phyloP scores from a whole-genome alignment of 2,888 invertebrate genomes.

The Diarsia brunnea region DNA sequence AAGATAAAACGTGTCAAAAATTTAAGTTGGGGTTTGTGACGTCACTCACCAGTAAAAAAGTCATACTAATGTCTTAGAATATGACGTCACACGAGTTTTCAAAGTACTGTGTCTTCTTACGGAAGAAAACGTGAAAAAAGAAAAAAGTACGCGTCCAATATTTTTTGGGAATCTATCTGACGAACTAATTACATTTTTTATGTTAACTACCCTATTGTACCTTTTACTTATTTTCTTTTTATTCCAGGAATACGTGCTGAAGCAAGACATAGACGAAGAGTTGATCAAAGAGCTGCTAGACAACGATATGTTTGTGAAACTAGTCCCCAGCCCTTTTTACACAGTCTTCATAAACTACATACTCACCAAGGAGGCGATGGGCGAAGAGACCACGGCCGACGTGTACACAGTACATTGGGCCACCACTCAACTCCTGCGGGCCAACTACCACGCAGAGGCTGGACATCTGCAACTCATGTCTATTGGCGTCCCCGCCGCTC shows the following conservation, averaged over 20 bases:
- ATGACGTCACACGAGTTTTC: too few species aligned
- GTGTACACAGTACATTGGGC: conserved; percentile 81
- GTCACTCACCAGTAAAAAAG: too few species aligned
- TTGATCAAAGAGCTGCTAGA: conserved; percentile 83
- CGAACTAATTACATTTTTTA: too few species aligned
- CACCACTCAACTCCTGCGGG: conserved; percentile 74
- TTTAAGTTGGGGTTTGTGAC: too few species aligned
- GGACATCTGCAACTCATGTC: conserved; percentile 81
- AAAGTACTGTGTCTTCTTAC: too few species aligned
- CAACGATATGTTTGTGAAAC: conserved; percentile 79
- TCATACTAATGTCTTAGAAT: too few species aligned
- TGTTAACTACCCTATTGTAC: too few species aligned
- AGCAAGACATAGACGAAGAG: conserved; percentile 79
- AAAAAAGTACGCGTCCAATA: too few species aligned
- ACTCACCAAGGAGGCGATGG: conserved; percentile 60
- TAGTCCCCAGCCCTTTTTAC: conserved; percentile 83
- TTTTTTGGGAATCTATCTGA: too few species aligned
- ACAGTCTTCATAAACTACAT: conserved; percentile 78
- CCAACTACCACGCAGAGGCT: conserved; percentile 82
- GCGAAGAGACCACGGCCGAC: conserved; percentile 57
- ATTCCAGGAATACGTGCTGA: conserved; percentile 77
- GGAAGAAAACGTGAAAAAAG: too few species aligned
- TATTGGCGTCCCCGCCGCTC: conserved; percentile 78
- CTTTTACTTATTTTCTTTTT: background rate
- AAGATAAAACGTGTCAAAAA: too few species aligned